phyloP scores from a whole-genome alignment of 2,797 vertebrate species.

The Sciaenops ocellatus region DNA sequence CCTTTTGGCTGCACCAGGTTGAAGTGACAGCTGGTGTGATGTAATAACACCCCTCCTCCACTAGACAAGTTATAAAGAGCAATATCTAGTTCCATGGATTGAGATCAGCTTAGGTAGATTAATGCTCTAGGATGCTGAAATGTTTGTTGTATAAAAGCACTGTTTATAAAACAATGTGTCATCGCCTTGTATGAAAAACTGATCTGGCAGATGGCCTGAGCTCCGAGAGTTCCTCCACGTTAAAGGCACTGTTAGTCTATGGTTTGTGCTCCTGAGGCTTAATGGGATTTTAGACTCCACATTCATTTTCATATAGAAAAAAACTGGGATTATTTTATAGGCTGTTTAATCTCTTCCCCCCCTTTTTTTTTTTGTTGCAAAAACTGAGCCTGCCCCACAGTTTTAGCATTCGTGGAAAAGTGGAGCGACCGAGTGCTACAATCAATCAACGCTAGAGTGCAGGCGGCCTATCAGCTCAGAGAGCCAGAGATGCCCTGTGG shows the following conservation, averaged over 20 bases:
- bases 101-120: constrained; percentile 86
- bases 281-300: constrained; percentile 82
- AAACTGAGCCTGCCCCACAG: constrained; percentile 74
- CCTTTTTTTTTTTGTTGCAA: constrained; percentile 47
- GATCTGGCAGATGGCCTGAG: constrained; percentile 82
- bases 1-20: constrained; percentile 75
- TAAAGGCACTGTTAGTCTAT: constrained; percentile 69
- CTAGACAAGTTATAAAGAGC: constrained; percentile 85
- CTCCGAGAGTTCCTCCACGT: constrained; percentile 72
- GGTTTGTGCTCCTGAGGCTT: constrained; percentile 75
- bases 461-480: constrained; percentile 83
- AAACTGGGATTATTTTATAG: constrained; percentile 83
- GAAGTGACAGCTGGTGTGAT: constrained; percentile 85
- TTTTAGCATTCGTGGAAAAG: constrained; percentile 84
- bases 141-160: constrained; percentile 86
- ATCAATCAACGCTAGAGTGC: constrained; percentile 81
- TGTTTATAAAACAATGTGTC: constrained; percentile 88
- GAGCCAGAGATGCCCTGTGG: constrained; percentile 81
- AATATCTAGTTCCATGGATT: constrained; percentile 86
- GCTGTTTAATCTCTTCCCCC: constrained; percentile 77
- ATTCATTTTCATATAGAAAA: constrained; percentile 79
- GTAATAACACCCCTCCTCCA: constrained; percentile 79
- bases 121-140: constrained; percentile 83
- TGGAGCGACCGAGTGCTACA: constrained; percentile 75
- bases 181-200: constrained; percentile 73